A percentile compares a stretch with the other conserved stretches of the same genome.
Evolutionary conservation across 2,113 vertebrate genomes (phyloP).

Genomic region (Excalfactoria chinensis): DNA sequence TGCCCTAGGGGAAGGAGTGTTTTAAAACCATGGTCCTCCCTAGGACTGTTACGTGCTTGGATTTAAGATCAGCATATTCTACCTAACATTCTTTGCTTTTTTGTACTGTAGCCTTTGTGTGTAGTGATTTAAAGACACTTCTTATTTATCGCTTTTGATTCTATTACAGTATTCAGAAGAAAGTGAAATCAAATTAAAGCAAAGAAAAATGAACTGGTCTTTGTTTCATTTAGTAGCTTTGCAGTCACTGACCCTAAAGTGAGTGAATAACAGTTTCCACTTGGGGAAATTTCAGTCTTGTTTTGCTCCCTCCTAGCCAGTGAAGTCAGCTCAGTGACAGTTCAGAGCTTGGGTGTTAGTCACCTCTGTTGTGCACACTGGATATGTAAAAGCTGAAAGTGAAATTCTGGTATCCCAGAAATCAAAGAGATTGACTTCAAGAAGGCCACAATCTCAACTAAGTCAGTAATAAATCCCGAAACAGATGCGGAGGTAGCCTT

Average conservation of each 20-base stretch:
- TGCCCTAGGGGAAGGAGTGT: neutral
- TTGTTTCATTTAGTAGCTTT: constrained; percentile 17
- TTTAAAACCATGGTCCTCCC: neutral
- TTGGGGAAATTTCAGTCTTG: constrained; percentile 46
- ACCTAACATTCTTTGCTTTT: neutral
- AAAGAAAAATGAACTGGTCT: constrained; percentile 5
- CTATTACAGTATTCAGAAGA: neutral
- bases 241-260: constrained; percentile 49
- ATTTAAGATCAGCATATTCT: constrained; percentile 3
- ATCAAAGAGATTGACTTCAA: constrained; percentile 14
- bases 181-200: constrained; percentile 16
- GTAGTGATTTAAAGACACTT: neutral
- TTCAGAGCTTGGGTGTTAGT: constrained; percentile 12
- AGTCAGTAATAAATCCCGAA: neutral
- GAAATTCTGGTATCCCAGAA: constrained; percentile 30
- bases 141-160: neutral
- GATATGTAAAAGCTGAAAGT: constrained; percentile 12
- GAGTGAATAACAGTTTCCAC: constrained; percentile 49
- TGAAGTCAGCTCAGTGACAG: constrained; percentile 51
- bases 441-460: neutral
- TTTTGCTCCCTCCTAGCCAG: constrained; percentile 53
- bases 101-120: neutral
- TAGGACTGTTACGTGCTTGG: neutral
- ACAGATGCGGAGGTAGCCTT: neutral
- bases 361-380: constrained; percentile 9